Percentiles rank a stretch among this genome's conserved stretches.
These are phyloP conservation scores for Drosophila formosana DNA, from an alignment of 2,888 invertebrate species.

Conservation along the genomic window DNA sequence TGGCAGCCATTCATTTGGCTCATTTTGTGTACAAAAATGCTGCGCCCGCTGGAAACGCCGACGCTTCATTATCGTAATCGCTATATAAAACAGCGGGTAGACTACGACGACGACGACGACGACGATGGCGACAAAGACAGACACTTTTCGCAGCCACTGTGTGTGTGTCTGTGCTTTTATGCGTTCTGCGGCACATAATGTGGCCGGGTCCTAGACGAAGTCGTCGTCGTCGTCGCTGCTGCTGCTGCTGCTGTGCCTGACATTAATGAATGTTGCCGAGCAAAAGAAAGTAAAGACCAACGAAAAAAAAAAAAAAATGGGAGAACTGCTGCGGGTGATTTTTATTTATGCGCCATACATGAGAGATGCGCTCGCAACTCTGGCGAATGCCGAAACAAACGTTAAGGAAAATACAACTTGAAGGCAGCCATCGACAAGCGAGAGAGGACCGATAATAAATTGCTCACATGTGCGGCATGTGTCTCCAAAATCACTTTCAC, in stretches of 20 bases:
- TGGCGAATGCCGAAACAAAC: conserved; percentile 15
- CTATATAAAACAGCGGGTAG: conserved; percentile 80
- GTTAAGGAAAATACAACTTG: conserved; percentile 23
- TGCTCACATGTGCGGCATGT: conserved; percentile 22
- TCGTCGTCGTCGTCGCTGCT: conserved; percentile 21
- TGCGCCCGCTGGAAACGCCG: conserved; percentile 74
- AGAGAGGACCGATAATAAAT: conserved; percentile 10
- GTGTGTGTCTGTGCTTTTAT: conserved; percentile 68
- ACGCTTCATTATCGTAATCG: conserved; percentile 80
- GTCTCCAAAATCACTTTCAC: conserved; percentile 21
- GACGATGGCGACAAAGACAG: conserved; percentile 48
- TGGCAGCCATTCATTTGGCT: conserved; percentile 73
- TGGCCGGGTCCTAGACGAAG: conserved; percentile 68
- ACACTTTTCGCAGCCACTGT: conserved; percentile 40
- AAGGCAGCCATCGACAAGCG: conserved; percentile 52
- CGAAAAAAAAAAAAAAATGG: conserved; percentile 7
- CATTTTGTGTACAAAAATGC: conserved; percentile 79
- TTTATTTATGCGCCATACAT: conserved; percentile 62
- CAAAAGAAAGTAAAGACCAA: conserved; percentile 12
- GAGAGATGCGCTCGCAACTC: conserved; percentile 24
- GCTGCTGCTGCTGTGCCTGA: conserved; percentile 59
- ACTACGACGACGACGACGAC: conserved; percentile 39
- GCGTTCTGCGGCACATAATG: conserved; percentile 77
- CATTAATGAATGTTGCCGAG: conserved; percentile 73
- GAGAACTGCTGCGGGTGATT: conserved; percentile 69